Conservation (phyloP, 2,888 invertebrate species). For the Candidula unifasciata region DNA sequence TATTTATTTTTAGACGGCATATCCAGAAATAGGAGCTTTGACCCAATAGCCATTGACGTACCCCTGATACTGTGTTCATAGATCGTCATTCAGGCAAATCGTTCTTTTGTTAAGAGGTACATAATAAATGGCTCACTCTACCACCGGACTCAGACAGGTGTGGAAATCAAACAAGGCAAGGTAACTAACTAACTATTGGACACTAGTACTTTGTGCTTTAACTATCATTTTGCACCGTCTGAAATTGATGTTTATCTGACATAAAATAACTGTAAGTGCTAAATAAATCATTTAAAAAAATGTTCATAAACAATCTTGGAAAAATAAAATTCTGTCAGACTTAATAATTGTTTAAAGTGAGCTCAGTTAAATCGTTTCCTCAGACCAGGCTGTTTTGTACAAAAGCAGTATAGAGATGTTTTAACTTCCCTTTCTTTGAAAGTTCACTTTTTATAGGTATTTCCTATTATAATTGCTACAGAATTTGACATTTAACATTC, state of each 20-base stretch:
- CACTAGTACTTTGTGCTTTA: background rate
- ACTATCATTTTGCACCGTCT: no score
- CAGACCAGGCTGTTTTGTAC: no score
- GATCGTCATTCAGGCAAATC: slow-evolving; percentile 3
- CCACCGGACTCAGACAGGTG: background rate
- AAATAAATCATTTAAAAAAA: no score
- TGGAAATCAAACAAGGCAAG: background rate
- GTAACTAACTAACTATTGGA: background rate
- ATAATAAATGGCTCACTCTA: background rate
- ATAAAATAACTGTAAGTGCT: no score
- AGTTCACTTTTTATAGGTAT: background rate
- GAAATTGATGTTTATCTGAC: no score
- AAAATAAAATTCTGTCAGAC: no score
- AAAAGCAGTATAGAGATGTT: background rate
- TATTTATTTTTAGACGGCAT: background rate
- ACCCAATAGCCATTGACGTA: slow-evolving; percentile 11
- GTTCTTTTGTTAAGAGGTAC: background rate
- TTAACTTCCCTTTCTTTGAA: no score
- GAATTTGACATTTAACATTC: background rate
- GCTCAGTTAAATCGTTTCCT: no score
- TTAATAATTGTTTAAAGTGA: no score
- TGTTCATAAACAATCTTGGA: no score
- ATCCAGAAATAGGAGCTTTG: background rate
- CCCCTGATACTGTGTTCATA: background rate
- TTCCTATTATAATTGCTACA: background rate